Base-by-base conservation (phyloP, 1,140 invertebrate species). In the Palaemon carinicauda region DNA sequence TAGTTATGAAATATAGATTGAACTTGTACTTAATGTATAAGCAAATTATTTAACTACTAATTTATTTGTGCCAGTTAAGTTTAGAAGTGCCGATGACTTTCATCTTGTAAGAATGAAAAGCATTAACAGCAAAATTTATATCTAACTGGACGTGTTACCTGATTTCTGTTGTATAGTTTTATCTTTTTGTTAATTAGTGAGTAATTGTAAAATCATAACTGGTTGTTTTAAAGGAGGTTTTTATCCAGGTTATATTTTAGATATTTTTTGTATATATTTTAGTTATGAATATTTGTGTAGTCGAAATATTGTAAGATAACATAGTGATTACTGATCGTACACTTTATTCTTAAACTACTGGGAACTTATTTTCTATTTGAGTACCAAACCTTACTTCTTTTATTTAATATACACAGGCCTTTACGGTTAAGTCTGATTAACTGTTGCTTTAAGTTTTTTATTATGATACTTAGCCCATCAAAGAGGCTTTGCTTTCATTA, bases 51-150 rank as follows among this genome's bases (percentile, higher is more conserved):
- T 33, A 27, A 19, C 29, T 80, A 15, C 29, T 80, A 15, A 56
- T 80, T 65, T 56, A 54, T 79, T 56, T 79, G 21, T 56, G 50
- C 50, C 75, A 54, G 50, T 54, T 60, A 54, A 21, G 29, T 80
- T 52, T 52, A 54, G 31, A 31, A 80, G 31, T 80, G 29, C 41
- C 33, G 24, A 80, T 80, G 56, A 54, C 78, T 80, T 52, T 80
- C 54, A 29, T 80, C 53, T 33, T 31, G 56, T 80, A 60, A 80
- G 33, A 52, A n/a, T 80, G 27, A 52, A 80, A n/a, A 33, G 53
- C 56, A 19, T 2, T 41, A 54, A 56, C 56, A 33, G 31, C 33
- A 53, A 41, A 73, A 73, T 73, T 17, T 15, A 73, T 73, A 73
- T 73, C 41, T 73, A 17, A 73, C 69, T n/a, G n/a, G 41, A 73